A percentile compares a stretch with the other conserved stretches of the same genome.
Evolutionary conservation across 2,888 invertebrate genomes (phyloP).

Genomic region (Drosophila kuntzei): DNA sequence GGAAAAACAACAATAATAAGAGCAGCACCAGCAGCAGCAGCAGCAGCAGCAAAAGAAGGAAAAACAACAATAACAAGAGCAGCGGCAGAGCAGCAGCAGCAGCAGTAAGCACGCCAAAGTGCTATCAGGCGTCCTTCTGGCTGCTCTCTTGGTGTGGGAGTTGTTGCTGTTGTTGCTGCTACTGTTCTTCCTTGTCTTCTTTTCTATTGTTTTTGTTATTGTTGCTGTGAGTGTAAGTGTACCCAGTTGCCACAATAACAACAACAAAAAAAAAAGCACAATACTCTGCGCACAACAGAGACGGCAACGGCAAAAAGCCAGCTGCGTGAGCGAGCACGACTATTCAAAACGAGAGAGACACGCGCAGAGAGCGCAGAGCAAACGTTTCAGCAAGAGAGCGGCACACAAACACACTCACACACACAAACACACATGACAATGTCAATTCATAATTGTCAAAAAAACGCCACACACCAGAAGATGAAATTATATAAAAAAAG

Average conservation of each 20-base stretch:
- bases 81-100: slow-evolving; percentile 6
- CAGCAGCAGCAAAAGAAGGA: not conserved
- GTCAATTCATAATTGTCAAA: slow-evolving; percentile 71
- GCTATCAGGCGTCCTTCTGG: slow-evolving; percentile 62
- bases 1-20: not conserved
- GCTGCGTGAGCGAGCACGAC: slow-evolving; percentile 21
- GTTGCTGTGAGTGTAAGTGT: slow-evolving; percentile 40
- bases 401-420: not conserved
- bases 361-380: slow-evolving; percentile 51
- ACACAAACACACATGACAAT: slow-evolving; percentile 58
- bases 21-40: slow-evolving; percentile 11
- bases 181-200: slow-evolving; percentile 13
- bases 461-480: slow-evolving; percentile 26
- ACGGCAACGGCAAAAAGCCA: slow-evolving; percentile 40
- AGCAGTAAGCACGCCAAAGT: slow-evolving; percentile 48
- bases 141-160: slow-evolving; percentile 37
- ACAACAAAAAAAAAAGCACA: slow-evolving; percentile 25
- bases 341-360: slow-evolving; percentile 41
- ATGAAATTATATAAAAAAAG: slow-evolving; percentile 13
- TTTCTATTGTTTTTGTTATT: slow-evolving; percentile 13
- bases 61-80: slow-evolving; percentile 5
- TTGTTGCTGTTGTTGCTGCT: slow-evolving; percentile 11
- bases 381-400: slow-evolving; percentile 1
- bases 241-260: slow-evolving; percentile 52
- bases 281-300: slow-evolving; percentile 48